These are phyloP conservation scores for Cryptops parisi DNA, from an alignment of 2,888 invertebrate genomes.

Conservation along the genomic window DNA sequence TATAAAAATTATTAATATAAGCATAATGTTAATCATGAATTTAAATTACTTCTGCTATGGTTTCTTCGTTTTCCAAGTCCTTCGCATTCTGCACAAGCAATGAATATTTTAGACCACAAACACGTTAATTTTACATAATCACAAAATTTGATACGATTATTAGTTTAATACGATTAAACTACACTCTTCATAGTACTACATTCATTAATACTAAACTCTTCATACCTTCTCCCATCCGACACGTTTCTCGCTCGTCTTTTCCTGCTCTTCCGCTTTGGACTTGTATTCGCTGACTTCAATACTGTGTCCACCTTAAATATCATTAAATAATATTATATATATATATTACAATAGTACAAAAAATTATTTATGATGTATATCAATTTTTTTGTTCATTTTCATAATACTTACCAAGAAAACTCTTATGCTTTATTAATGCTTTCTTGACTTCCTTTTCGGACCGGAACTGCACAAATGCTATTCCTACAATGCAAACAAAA, in stretches of 20 bases:
- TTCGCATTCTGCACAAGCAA: constrained; percentile 31
- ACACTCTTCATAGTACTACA: no score
- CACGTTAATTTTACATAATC: no score
- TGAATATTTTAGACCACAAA: no score
- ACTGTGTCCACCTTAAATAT: constrained; percentile 48
- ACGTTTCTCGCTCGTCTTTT: not conserved
- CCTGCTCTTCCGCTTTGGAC: not conserved
- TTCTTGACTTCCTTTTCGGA: constrained; percentile 8
- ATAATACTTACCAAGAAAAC: constrained; percentile 4
- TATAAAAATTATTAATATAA: not conserved
- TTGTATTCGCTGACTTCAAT: constrained; percentile 37
- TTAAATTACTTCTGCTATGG: constrained; percentile 14
- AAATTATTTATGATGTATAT: no score
- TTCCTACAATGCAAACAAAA: constrained; percentile 12
- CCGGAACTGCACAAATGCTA: constrained; percentile 11
- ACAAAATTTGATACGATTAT: no score
- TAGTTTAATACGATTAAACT: no score
- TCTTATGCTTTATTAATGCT: constrained; percentile 11
- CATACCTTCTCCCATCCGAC: constrained; percentile 9
- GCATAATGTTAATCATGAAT: not conserved
- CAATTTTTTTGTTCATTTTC: no score
- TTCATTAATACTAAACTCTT: no score
- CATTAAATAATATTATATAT: no score
- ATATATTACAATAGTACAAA: no score
- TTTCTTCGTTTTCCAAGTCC: constrained; percentile 32